Evolutionary conservation across 2,888 invertebrate species (phyloP).

Genomic region (Phrixothrix hirtus): DNA sequence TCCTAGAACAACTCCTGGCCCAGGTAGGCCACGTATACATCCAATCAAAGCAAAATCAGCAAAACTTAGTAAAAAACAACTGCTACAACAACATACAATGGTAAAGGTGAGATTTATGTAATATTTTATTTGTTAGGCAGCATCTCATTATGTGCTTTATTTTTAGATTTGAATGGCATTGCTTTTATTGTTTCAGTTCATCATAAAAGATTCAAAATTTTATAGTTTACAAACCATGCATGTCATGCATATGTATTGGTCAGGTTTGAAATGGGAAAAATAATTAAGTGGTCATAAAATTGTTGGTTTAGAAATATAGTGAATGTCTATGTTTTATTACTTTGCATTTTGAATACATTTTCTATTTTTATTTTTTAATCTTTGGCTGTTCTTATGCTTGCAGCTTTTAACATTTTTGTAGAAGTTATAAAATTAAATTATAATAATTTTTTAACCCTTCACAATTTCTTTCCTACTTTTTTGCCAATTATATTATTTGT

Average conservation of each 20-base stretch:
- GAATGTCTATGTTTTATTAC: too few species aligned
- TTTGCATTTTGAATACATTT: too few species aligned
- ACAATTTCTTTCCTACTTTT: too few species aligned
- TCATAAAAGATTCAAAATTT: slow-evolving; percentile 9
- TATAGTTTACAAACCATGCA: slow-evolving; percentile 13
- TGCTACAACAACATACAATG: slow-evolving; percentile 31
- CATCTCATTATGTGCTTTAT: not conserved
- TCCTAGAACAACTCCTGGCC: slow-evolving; percentile 43
- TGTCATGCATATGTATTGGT: slow-evolving; percentile 21
- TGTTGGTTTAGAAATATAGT: too few species aligned
- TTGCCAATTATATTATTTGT: too few species aligned
- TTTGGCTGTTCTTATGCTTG: too few species aligned
- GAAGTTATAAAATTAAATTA: too few species aligned
- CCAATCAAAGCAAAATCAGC: slow-evolving; percentile 50
- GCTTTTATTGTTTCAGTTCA: too few species aligned
- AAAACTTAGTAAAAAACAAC: slow-evolving; percentile 47
- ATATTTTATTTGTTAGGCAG: not conserved
- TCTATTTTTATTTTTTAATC: too few species aligned
- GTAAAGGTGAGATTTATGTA: slow-evolving; percentile 36
- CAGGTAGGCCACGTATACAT: slow-evolving; percentile 52
- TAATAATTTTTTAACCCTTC: too few species aligned
- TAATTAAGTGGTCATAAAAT: too few species aligned
- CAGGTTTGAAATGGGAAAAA: slow-evolving; percentile 27
- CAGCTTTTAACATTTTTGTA: too few species aligned
- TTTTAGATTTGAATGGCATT: not conserved